Conservation (phyloP, 2,113 vertebrate species). For the Antechinus flavipes region DNA sequence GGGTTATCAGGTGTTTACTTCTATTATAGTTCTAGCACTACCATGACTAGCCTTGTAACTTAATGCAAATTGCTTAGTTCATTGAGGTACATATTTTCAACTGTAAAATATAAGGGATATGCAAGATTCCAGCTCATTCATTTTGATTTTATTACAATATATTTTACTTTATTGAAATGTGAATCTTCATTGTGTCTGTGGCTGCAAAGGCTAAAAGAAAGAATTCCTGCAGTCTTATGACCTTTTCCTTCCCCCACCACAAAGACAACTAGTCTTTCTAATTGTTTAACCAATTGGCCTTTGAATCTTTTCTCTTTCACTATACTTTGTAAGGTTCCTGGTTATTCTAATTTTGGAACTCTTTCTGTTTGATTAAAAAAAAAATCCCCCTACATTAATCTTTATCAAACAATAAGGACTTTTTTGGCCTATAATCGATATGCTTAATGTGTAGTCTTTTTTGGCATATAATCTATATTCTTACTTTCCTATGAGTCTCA, state of each 20-base stretch:
- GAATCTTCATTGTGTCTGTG: background rate
- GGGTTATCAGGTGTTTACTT: background rate
- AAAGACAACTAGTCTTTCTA: background rate
- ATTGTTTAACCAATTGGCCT: background rate
- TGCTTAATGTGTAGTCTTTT: background rate
- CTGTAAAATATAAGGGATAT: background rate
- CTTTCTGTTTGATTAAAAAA: background rate
- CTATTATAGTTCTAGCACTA: background rate
- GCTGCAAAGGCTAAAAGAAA: background rate
- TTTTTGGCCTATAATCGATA: background rate
- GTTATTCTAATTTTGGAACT: background rate
- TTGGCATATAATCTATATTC: background rate
- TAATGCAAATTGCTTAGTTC: background rate
- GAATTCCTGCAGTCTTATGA: background rate
- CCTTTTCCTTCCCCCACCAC: background rate
- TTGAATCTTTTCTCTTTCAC: background rate
- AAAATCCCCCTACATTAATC: background rate
- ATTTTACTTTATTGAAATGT: background rate
- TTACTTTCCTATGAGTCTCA: background rate
- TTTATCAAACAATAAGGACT: background rate
- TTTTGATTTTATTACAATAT: background rate
- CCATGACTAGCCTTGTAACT: background rate
- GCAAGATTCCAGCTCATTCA: background rate
- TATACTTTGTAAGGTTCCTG: background rate
- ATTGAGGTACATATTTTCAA: background rate